Base-by-base conservation (phyloP, 2,797 vertebrate species). In the Simalia tracyae region DNA sequence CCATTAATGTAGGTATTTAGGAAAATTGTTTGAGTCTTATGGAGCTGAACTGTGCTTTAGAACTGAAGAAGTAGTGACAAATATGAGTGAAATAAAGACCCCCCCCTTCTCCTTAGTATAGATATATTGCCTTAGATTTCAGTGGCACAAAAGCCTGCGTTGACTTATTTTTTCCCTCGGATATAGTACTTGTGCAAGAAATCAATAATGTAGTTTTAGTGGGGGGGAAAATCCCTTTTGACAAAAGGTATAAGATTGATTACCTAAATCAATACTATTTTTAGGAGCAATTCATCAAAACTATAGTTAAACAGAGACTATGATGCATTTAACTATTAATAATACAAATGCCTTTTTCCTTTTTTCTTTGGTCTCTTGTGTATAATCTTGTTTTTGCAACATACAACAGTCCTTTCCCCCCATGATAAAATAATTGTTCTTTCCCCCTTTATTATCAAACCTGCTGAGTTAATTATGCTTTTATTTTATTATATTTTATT, bases 221-320 rank as follows among this genome's bases (percentile, higher is more conserved):
- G 5, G 72, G 91, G 66, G 93, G 92, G 57, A 91, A 94, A 60
- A 50, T 93, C 90, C 87, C 95, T 92, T 94, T 94, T 94, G 91
- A 93, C 92, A 90, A 93, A 96, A 96, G 89, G 89, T 95, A 4
- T 59, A 88, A 90, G 94, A 96, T 31, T 17, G 95, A 97, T 96
- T 95, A 94, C 87, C 91, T 92, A 85, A 91, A 95, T 59, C 91
- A 91, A 84, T 28, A 90, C 64, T 94, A 92, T 94, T 94, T 95
- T 95, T 93, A 95, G 95, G 92, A 96, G 94, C 92, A 94, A 97
- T 97, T 97, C 89, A 97, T 96, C 95, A 96, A 93, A 91, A 88
- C 17, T 94, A 42, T 90, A 87, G 93, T 96, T 95, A 96, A 95
- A 94, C 88, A 95, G 92, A 92, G 91, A 94, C 84, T 88, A 93